These are phyloP conservation scores for Orthochromis indermauri DNA, from an alignment of 2,113 vertebrate genomes.

Conservation along the genomic window DNA sequence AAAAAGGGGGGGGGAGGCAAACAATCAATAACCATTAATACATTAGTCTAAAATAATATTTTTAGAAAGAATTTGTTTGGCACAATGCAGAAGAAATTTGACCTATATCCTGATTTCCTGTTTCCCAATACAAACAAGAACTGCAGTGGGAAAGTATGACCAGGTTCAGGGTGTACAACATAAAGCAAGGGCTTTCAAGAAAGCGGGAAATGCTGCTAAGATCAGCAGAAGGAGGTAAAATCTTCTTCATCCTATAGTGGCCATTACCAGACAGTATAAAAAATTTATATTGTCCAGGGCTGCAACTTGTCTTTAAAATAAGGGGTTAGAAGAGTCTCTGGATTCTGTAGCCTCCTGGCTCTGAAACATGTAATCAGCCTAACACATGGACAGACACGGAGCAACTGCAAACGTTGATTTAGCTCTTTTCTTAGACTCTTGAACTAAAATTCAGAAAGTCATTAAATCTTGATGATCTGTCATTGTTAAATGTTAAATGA, in stretches of 20 bases:
- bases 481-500: background rate
- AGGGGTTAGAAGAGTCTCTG: background rate
- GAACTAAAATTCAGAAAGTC: background rate
- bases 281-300: background rate
- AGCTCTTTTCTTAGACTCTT: background rate
- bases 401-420: background rate
- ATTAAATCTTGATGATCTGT: background rate
- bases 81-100: background rate
- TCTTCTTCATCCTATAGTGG: background rate
- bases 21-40: background rate
- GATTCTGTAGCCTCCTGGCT: background rate
- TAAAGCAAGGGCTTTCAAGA: background rate
- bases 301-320: background rate
- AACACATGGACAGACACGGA: background rate
- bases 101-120: background rate
- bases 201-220: background rate
- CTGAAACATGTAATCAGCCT: background rate
- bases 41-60: background rate
- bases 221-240: background rate
- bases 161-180: background rate
- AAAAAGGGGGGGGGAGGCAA: fast-evolving
- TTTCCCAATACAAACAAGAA: background rate
- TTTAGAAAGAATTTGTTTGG: background rate
- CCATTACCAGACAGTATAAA: background rate
- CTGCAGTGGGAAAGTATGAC: background rate